Evolutionary conservation across 2,888 invertebrate species (phyloP).

Genomic region (Mythimna pallens): DNA sequence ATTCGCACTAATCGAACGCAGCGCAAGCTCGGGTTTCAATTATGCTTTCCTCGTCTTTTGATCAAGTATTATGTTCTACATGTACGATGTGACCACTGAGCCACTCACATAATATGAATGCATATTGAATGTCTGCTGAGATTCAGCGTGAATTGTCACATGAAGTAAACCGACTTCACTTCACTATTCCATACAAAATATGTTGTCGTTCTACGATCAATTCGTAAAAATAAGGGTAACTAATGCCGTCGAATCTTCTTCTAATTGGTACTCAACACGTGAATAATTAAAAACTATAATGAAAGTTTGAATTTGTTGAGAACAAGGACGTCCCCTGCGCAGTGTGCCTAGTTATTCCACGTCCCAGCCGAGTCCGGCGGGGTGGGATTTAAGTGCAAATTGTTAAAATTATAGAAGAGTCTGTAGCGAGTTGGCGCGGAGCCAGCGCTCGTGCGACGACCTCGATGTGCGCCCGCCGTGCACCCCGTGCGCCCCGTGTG

Average conservation of each 20-base stretch:
- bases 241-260: neutral
- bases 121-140: conserved; percentile 45
- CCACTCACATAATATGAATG: conserved; percentile 54
- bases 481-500: conserved; percentile 17
- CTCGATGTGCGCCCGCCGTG: conserved; percentile 66
- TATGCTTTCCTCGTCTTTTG: conserved; percentile 75
- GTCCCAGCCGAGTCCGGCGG: conserved; percentile 41
- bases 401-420: conserved; percentile 80
- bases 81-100: conserved; percentile 54
- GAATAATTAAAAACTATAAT: conserved; percentile 46
- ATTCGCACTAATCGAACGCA: conserved; percentile 78
- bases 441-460: conserved; percentile 80
- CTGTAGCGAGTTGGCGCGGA: conserved; percentile 73
- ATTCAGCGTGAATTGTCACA: conserved; percentile 20
- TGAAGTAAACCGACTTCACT: conserved; percentile 10
- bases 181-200: neutral
- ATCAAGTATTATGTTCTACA: conserved; percentile 61
- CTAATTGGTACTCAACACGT: conserved; percentile 10
- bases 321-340: conserved; percentile 28
- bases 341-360: conserved; percentile 41
- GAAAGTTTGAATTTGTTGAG: conserved; percentile 44
- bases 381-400: conserved; percentile 75
- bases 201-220: conserved; percentile 1
- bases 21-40: conserved; percentile 77
- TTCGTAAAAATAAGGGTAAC: neutral